A percentile compares a stretch with the other conserved stretches of the same genome.
Conservation (phyloP, 2,797 vertebrate genomes). For the Falco novaeseelandiae region DNA sequence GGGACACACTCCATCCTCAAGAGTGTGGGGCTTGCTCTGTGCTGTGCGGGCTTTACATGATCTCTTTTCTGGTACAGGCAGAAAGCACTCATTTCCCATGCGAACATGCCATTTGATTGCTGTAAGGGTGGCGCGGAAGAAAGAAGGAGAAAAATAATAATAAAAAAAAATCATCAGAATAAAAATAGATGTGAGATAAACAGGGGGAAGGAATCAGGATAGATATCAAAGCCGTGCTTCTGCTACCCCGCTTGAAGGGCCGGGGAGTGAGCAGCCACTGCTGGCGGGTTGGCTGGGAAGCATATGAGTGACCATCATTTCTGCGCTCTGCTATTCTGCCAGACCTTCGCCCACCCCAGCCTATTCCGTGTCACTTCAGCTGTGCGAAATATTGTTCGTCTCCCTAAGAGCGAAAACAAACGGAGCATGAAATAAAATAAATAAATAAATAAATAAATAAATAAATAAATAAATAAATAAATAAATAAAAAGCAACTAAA, state of each 20-base stretch:
- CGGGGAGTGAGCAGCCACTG: background rate
- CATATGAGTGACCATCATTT: background rate
- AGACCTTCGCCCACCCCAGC: background rate
- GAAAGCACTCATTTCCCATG: background rate
- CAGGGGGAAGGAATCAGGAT: background rate
- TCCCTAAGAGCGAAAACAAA: conserved; percentile 51
- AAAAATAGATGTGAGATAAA: background rate
- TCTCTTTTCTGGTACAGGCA: background rate
- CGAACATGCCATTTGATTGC: background rate
- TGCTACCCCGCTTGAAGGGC: background rate
- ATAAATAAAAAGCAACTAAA: conserved; percentile 52
- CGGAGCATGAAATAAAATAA: conserved; percentile 26
- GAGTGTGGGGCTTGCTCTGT: background rate
- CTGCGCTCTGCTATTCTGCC: background rate
- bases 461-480: background rate
- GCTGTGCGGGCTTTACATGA: background rate
- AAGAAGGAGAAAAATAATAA: background rate
- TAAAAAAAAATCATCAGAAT: background rate
- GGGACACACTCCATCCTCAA: background rate
- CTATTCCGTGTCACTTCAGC: background rate
- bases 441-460: too few relatives aligned
- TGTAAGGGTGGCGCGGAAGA: background rate
- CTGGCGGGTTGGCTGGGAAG: background rate
- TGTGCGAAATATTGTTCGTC: background rate
- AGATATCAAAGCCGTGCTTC: background rate